Percentiles rank a stretch among this genome's conserved stretches.
Evolutionary conservation across 2,888 invertebrate species (phyloP).

Genomic region (Micropterix aruncella): DNA sequence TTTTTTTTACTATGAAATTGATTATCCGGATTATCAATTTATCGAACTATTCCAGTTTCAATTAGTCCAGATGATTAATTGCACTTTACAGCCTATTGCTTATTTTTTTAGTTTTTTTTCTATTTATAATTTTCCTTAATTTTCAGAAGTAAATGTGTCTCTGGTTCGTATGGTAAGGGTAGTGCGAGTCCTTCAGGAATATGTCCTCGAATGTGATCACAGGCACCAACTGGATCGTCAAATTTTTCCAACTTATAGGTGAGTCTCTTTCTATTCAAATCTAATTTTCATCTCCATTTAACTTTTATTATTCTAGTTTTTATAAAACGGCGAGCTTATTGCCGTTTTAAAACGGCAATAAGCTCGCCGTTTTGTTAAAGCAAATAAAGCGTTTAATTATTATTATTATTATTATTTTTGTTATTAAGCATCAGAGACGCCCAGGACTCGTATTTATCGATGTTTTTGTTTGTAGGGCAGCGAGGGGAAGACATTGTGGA

Average conservation of each 20-base stretch:
- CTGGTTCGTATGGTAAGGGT: constrained; percentile 75
- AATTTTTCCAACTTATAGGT: constrained; percentile 74
- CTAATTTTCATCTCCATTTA: no score
- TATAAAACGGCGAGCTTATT: no score
- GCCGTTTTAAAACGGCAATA: no score
- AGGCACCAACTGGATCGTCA: constrained; percentile 78
- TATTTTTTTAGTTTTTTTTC: background rate
- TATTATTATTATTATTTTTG: no score
- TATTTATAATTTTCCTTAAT: background rate
- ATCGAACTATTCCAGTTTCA: background rate
- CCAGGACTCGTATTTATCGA: constrained; percentile 1
- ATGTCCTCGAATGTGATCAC: constrained; percentile 88
- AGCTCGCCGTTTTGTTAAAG: no score
- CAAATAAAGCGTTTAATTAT: no score
- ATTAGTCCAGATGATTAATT: background rate
- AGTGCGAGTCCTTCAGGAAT: constrained; percentile 87
- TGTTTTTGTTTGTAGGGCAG: constrained; percentile 45
- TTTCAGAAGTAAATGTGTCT: constrained; percentile 26
- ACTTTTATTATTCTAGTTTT: no score
- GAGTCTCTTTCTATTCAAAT: no score
- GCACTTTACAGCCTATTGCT: background rate
- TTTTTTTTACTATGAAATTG: no score
- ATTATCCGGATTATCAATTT: no score
- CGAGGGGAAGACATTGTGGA: constrained; percentile 79
- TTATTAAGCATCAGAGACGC: background rate